Evolutionary conservation across 2,888 invertebrate species (phyloP).

Genomic region (Lasiommata megera): DNA sequence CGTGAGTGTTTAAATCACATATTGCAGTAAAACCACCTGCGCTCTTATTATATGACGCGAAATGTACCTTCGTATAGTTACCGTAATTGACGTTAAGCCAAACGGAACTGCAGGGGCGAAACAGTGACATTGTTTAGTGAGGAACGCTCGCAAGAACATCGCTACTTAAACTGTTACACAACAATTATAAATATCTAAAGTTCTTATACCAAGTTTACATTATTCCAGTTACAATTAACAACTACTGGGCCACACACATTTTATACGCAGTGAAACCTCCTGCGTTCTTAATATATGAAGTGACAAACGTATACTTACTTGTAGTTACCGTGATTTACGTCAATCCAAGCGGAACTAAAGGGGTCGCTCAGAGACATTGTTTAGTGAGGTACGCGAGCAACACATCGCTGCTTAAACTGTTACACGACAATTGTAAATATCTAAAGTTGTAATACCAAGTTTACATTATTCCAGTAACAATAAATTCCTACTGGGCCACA

Average conservation of each 20-base stretch:
- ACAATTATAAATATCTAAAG: background rate
- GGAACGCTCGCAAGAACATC: background rate
- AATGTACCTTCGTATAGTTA: background rate
- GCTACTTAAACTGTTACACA: background rate
- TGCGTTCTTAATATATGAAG: background rate
- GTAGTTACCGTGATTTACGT: background rate
- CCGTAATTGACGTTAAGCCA: background rate
- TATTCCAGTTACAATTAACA: background rate
- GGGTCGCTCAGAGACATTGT: background rate
- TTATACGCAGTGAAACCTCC: background rate
- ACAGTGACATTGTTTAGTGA: conserved; percentile 1
- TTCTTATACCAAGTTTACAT: background rate
- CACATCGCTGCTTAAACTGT: background rate
- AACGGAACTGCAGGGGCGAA: background rate
- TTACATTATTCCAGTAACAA: background rate
- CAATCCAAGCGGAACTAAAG: background rate
- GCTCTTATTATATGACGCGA: background rate
- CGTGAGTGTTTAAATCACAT: background rate
- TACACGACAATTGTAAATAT: background rate
- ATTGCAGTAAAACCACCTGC: background rate
- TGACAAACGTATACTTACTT: background rate
- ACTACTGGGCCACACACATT: too few species aligned
- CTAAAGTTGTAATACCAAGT: background rate
- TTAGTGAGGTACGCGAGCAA: background rate
- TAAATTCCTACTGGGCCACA: too few species aligned